Percentiles rank a stretch among this genome's conserved stretches.
phyloP scores from a whole-genome alignment of 2,888 invertebrate species.

The Cantharis lateralis region DNA sequence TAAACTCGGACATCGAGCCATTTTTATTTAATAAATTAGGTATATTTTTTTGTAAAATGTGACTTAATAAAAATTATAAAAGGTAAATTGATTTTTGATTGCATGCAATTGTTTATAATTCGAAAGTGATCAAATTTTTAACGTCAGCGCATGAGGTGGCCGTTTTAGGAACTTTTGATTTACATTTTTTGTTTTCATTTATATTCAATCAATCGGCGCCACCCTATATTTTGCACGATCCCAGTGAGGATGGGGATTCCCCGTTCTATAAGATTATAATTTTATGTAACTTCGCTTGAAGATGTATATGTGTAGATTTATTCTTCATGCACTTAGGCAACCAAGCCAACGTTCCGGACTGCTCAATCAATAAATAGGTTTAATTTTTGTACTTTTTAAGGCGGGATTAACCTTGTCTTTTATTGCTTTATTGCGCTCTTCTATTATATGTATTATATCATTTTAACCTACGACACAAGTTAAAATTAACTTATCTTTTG shows the following conservation, averaged over 20 bases:
- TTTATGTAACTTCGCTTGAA: too few species aligned
- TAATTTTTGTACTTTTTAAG: neutral
- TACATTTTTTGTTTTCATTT: too few species aligned
- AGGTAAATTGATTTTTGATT: neutral
- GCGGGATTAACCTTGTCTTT: neutral
- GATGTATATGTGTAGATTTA: too few species aligned
- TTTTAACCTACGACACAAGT: neutral
- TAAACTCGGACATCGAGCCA: conserved; percentile 64
- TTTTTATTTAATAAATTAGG: conserved; percentile 37
- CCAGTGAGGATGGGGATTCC: too few species aligned
- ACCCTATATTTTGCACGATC: too few species aligned
- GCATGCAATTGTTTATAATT: too few species aligned
- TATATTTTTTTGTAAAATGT: neutral
- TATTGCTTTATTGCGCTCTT: neutral
- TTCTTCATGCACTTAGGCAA: neutral
- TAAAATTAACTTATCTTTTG: neutral
- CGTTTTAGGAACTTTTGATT: too few species aligned
- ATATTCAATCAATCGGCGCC: too few species aligned
- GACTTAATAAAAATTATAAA: neutral
- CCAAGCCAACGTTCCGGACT: neutral
- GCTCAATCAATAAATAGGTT: neutral
- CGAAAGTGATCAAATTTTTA: too few species aligned
- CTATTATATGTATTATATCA: neutral
- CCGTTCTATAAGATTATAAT: too few species aligned
- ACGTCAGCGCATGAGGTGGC: too few species aligned